Evolutionary conservation across 1,140 invertebrate species (phyloP), one percentile per base, ranked within the genome.

Genomic region (Tetramorium simillimum): DNA sequence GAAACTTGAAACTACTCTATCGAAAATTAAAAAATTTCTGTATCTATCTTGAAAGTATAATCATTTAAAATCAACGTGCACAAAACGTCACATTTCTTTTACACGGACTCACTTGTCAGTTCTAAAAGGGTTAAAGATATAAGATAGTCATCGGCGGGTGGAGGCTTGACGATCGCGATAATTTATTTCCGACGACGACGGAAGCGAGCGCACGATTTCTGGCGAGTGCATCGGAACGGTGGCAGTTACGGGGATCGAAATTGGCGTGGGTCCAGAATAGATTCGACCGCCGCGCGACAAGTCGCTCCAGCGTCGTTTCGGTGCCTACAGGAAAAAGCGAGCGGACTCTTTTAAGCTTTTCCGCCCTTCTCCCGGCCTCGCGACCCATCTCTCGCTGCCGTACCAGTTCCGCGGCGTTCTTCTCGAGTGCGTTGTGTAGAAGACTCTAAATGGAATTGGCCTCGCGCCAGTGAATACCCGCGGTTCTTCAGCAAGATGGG

Each of bases 391-490:
- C 58, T 14, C 16, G 49, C 21, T 56, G 18, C 56, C 33, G 63
- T 33, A 18, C 58, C 16, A 46, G 28, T 51, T 58, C 53, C 53
- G 60, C 82, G 60, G 33, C 58, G 12, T 62, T 56, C 51, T 62
- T 28, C 65, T 85, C 75, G 89, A 90, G 81, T 82, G 78, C 82
- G 86, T 89, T 87, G 87, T 77, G 90, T 78, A 37, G 78, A 87
- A 56, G 58, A 63, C 81, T 82, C 86, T 90, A 90, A 90, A 90
- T 90, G 89, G 89, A 90, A 90, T 90, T 90, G 89, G 89, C 80
- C 49, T 46, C 67, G 81, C 75, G 89, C 89, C 89, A 90, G 89
- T 81, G 89, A 90, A 88, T 90, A 70, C 82, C 53, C 89, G 70
- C 82, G 89, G 69, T 81, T 90, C 81, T 86, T 90, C 70, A 18